These are phyloP conservation scores for Salvelinus sp. DNA, from an alignment of 2,113 vertebrate genomes.

Conservation along the genomic window DNA sequence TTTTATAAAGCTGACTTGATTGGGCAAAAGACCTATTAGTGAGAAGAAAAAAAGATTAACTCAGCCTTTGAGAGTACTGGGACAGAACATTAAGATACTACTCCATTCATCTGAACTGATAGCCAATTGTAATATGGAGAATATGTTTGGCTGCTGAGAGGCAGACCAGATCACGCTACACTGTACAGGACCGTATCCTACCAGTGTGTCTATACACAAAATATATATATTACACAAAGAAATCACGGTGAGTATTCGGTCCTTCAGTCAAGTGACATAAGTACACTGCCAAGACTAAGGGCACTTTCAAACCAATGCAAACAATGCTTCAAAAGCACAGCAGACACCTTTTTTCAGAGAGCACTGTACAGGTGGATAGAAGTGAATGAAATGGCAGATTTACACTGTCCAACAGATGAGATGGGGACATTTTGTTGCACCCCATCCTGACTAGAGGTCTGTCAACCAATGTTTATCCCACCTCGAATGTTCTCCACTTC, in stretches of 20 bases:
- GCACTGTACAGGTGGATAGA: background rate
- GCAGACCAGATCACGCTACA: background rate
- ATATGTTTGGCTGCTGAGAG: background rate
- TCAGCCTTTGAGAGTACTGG: background rate
- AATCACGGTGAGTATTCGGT: slow-evolving; percentile 8
- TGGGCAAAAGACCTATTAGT: too few species aligned
- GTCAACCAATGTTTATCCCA: slow-evolving; percentile 1
- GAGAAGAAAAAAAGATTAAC: too few species aligned
- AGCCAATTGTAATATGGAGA: background rate
- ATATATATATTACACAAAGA: too few species aligned
- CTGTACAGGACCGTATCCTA: too few species aligned
- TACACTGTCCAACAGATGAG: slow-evolving; percentile 3
- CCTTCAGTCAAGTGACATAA: slow-evolving; percentile 55
- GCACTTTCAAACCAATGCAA: slow-evolving; percentile 49
- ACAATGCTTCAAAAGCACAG: background rate
- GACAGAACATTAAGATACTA: background rate
- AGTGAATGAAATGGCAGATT: slow-evolving; percentile 5
- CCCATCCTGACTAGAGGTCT: background rate
- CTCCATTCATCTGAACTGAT: background rate
- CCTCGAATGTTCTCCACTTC: background rate
- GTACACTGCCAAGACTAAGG: slow-evolving; percentile 62
- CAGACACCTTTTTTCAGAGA: background rate
- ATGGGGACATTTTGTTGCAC: background rate
- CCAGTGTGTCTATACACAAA: background rate
- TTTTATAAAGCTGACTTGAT: too few species aligned